These are phyloP conservation scores for Botrylloides violaceus DNA, from an alignment of 23 tunicate species.

Conservation along the genomic window DNA sequence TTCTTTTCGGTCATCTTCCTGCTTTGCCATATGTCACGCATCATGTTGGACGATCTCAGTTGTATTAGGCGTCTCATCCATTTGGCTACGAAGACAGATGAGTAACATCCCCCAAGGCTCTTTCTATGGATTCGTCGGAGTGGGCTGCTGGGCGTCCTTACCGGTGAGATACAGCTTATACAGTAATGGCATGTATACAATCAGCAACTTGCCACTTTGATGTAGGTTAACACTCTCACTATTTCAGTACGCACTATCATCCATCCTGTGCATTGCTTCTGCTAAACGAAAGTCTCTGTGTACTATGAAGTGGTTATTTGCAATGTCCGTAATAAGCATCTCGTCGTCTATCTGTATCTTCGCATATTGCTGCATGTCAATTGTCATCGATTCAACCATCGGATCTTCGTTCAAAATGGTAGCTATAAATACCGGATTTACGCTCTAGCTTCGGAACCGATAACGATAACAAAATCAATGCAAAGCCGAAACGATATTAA, in stretches of 20 bases:
- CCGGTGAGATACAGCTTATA: constrained; percentile 12
- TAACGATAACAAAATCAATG: too few relatives aligned
- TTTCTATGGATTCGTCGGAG: constrained; percentile 4
- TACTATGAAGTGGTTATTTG: constrained; percentile 8
- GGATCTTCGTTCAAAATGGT: constrained; percentile 5
- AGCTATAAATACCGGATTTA: background rate
- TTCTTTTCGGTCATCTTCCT: constrained; percentile 4
- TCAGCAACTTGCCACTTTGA: background rate
- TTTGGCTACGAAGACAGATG: constrained; percentile 12
- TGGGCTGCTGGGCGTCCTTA: constrained; percentile 12
- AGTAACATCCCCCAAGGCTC: background rate
- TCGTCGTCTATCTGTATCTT: background rate
- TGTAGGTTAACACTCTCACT: background rate
- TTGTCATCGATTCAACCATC: constrained; percentile 13
- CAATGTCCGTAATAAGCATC: constrained; percentile 3
- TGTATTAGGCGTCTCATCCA: background rate
- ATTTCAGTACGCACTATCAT: constrained; percentile 12
- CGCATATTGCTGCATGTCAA: constrained; percentile 3
- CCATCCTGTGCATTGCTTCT: background rate
- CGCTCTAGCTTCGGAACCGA: too few relatives aligned
- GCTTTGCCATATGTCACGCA: constrained; percentile 14
- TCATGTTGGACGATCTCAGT: constrained; percentile 18
- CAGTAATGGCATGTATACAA: background rate
- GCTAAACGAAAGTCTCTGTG: background rate
- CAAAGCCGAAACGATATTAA: too few relatives aligned